Evolutionary conservation across 2,113 vertebrate species (phyloP).

Genomic region (Amblyopsis rosae): DNA sequence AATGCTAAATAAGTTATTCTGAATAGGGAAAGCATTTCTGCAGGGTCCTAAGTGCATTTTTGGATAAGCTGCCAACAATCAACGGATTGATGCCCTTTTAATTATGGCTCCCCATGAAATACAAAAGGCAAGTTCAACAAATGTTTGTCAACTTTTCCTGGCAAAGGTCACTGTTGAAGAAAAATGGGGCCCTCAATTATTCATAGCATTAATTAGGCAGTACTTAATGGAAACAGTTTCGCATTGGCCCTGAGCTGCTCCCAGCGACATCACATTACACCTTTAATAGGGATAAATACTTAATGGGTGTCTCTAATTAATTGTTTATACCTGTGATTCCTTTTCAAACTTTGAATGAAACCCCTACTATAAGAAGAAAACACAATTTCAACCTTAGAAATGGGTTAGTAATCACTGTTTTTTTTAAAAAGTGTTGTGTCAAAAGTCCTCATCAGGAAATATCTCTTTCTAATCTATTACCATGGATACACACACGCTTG

Average conservation of each 20-base stretch:
- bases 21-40: slow-evolving; percentile 6
- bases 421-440: not conserved
- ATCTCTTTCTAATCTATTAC: not conserved
- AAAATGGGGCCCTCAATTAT: slow-evolving; percentile 73
- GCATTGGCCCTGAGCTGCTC: slow-evolving; percentile 57
- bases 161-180: slow-evolving; percentile 64
- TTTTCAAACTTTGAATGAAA: slow-evolving; percentile 62
- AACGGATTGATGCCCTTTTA: slow-evolving; percentile 11
- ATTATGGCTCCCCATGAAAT: slow-evolving; percentile 8
- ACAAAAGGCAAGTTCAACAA: slow-evolving; percentile 25
- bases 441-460: not conserved
- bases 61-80: slow-evolving; percentile 4
- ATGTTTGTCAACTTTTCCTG: slow-evolving; percentile 57
- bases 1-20: slow-evolving; percentile 31
- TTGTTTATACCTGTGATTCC: slow-evolving; percentile 70
- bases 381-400: slow-evolving; percentile 20
- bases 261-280: slow-evolving; percentile 73
- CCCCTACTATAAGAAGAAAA: slow-evolving; percentile 21
- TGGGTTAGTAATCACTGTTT: not conserved
- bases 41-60: not conserved
- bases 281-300: slow-evolving; percentile 76
- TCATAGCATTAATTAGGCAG: slow-evolving; percentile 71
- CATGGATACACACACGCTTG: not conserved
- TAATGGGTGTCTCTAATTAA: slow-evolving; percentile 70
- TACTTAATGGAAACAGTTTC: slow-evolving; percentile 75